These are phyloP conservation scores for Itoplectis maculator DNA, from an alignment of 2,888 invertebrate genomes.

Conservation along the genomic window DNA sequence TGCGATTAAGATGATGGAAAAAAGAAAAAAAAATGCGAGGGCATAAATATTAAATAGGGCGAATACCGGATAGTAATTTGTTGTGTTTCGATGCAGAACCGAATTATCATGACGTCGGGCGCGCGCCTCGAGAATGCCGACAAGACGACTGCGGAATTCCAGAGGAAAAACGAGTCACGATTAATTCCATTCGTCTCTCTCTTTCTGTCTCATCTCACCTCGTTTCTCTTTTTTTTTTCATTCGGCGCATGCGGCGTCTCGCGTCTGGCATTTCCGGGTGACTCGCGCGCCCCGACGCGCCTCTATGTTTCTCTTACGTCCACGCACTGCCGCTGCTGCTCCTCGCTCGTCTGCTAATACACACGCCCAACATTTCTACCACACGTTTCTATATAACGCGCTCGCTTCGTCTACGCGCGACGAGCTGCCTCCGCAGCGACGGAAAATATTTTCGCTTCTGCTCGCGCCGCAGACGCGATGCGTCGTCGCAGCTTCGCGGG, in stretches of 20 bases:
- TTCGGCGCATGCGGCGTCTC: constrained; percentile 45
- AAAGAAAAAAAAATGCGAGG: neutral
- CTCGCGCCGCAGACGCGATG: too few relatives aligned
- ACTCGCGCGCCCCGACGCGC: constrained; percentile 46
- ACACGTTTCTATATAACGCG: too few relatives aligned
- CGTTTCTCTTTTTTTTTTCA: constrained; percentile 32
- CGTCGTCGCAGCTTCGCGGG: too few relatives aligned
- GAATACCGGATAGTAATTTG: constrained; percentile 27
- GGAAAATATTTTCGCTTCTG: too few relatives aligned
- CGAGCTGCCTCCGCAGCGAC: too few relatives aligned
- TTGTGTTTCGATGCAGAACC: constrained; percentile 9
- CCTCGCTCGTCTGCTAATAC: too few relatives aligned
- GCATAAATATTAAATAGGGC: constrained; percentile 35
- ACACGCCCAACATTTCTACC: constrained; percentile 54
- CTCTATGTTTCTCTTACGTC: constrained; percentile 30
- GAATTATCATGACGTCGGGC: constrained; percentile 49
- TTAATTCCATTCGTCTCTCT: constrained; percentile 43
- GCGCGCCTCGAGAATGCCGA: constrained; percentile 23
- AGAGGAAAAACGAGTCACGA: constrained; percentile 62
- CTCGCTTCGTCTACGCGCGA: too few relatives aligned
- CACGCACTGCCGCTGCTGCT: too few relatives aligned
- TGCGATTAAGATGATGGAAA: neutral
- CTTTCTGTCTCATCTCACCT: too few relatives aligned
- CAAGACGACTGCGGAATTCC: constrained; percentile 58
- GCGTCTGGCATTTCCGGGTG: constrained; percentile 64